Evolutionary conservation across 2,113 vertebrate genomes (phyloP), one percentile per base, ranked within the genome.

Genomic region (Helogale parvula): DNA sequence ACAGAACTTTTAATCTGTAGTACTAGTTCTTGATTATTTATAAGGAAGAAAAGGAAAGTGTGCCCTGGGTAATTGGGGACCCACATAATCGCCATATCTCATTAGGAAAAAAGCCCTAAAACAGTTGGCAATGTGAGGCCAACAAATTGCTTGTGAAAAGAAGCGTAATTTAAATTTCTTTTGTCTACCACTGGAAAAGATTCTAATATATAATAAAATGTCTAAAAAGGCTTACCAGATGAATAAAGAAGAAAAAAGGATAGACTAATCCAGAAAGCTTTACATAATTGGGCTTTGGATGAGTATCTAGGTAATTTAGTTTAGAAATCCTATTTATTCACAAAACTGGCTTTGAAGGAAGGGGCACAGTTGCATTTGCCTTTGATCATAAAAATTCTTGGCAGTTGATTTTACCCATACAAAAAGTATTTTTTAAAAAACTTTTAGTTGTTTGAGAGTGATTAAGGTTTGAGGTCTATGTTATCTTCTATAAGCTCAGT

Each of bases 331-430:
- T 41, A 14, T 65, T 69, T 90, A 79, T 93, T 90, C 23, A 41
- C 23, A 90, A 84, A 89, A 86, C 38, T 54, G 27, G 2, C n/a
- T 87, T 92, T 92, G 33, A 25, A 84, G 25, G 41, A 60, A 3
- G 4, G 71, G 17, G 17, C 21, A 65, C 10, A 27, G 45, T 69
- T 94, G 65, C 15, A 47, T 5, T 80, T 96, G 52, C 21, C 60
- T 89, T 83, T 90, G 71, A 85, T 90, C 52, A 52, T 90, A 93
- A 79, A 84, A 85, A 79, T 68, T 89, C 45, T 82, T 82, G 45
- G 77, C 69, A 69, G 17, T 90, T 77, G 38, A 90, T 52, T 85
- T 85, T 90, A 65, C 19, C 31, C 38, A 31, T 38, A 85, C 88
- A 77, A 96, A 82, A 38, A 66, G 16, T 65, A 10, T 82, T 94